Percentiles rank a stretch among this genome's conserved stretches.
Evolutionary conservation across 2,797 vertebrate genomes (phyloP).

Genomic region (Danio tinwini): DNA sequence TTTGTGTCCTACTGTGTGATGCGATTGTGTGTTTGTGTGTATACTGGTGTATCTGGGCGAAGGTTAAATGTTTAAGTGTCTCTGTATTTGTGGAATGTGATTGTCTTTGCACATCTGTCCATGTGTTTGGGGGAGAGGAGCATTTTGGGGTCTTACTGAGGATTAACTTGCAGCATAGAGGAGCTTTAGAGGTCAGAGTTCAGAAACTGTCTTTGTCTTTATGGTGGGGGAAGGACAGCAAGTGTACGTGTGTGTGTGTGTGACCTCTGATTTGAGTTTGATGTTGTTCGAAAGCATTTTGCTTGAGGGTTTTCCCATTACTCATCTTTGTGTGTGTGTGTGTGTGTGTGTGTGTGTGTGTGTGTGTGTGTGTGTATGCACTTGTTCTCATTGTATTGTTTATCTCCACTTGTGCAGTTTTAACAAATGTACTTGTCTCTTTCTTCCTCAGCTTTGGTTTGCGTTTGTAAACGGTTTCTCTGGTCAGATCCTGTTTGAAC

Average conservation of each 20-base stretch:
- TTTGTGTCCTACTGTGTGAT: conserved; percentile 33
- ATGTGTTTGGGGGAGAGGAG: conserved; percentile 29
- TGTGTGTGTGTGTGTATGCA: not conserved
- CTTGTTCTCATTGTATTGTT: not conserved
- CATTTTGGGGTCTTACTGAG: conserved; percentile 65
- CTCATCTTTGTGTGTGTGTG: not conserved
- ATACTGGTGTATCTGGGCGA: not conserved
- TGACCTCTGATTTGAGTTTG: conserved; percentile 56
- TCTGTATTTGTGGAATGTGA: conserved; percentile 37
- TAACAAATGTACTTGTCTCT: conserved; percentile 59
- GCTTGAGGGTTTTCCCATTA: not conserved
- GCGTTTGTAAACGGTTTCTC: conserved; percentile 99
- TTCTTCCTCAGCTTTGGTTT: conserved; percentile 93
- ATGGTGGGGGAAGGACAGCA: conserved; percentile 44
- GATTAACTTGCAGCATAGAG: conserved; percentile 64
- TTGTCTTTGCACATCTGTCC: conserved; percentile 41
- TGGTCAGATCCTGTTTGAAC: conserved; percentile 98
- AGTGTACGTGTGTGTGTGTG: conserved; percentile 47
- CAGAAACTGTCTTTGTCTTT: conserved; percentile 63
- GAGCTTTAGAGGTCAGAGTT: conserved; percentile 63
- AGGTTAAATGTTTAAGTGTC: conserved; percentile 38
- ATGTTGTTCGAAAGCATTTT: conserved; percentile 37
- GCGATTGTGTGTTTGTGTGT: conserved; percentile 7
- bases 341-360: too few relatives aligned
- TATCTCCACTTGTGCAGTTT: not conserved